These are phyloP conservation scores for Agrochola lychnidis DNA, from an alignment of 2,888 invertebrate genomes.

Conservation along the genomic window DNA sequence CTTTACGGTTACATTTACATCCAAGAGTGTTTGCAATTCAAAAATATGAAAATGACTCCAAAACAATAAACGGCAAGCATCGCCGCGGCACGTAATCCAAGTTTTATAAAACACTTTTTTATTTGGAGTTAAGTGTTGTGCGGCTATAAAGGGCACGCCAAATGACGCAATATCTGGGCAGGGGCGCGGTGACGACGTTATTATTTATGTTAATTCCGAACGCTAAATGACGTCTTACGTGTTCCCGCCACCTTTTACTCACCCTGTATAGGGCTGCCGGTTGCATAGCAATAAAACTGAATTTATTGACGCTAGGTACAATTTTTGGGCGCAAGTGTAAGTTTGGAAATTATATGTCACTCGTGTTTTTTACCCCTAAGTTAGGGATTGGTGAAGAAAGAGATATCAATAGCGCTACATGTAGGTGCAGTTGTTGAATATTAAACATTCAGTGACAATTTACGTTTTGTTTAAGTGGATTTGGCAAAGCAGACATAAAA, in stretches of 20 bases:
- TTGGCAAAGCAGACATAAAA: neutral
- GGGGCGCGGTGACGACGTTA: conserved; percentile 85
- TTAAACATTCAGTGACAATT: neutral
- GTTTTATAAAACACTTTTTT: conserved; percentile 87
- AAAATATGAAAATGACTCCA: conserved; percentile 65
- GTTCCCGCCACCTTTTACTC: conserved; percentile 80
- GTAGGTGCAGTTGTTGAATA: neutral
- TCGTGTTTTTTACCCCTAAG: conserved; percentile 34
- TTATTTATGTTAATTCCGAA: conserved; percentile 90
- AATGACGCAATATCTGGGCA: conserved; percentile 85
- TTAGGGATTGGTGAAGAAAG: conserved; percentile 13
- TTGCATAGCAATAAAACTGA: conserved; percentile 64
- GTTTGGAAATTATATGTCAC: conserved; percentile 53
- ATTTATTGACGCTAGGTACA: conserved; percentile 60
- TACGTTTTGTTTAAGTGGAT: neutral
- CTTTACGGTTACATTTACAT: conserved; percentile 3
- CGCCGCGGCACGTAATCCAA: conserved; percentile 72
- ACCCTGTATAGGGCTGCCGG: conserved; percentile 72
- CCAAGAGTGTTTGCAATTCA: conserved; percentile 45
- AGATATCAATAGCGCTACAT: neutral
- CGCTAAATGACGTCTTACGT: conserved; percentile 89
- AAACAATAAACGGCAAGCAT: conserved; percentile 68
- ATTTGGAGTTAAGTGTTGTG: conserved; percentile 86
- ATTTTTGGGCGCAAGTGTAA: conserved; percentile 61
- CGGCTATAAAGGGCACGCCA: conserved; percentile 84